Evolutionary conservation across 2,888 invertebrate species (phyloP).

Genomic region (Hypena proboscidalis): DNA sequence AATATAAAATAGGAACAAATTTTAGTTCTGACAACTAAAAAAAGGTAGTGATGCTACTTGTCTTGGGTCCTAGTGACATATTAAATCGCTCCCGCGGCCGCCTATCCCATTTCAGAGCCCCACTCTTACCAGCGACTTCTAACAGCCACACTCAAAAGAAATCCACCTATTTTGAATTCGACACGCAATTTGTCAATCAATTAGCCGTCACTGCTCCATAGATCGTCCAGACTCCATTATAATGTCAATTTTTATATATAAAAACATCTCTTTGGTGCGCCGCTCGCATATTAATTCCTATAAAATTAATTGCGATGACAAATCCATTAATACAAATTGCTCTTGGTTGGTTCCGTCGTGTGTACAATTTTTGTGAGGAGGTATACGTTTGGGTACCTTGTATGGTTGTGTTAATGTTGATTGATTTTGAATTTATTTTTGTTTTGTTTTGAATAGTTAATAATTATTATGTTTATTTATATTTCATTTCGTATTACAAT

Average conservation of each 20-base stretch:
- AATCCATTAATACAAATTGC: slow-evolving; percentile 82
- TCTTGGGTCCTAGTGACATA: too few relatives aligned
- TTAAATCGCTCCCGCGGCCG: slow-evolving; percentile 13
- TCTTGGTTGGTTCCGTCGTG: slow-evolving; percentile 64
- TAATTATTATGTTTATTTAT: neutral
- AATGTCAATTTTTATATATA: slow-evolving; percentile 77
- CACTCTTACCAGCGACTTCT: slow-evolving; percentile 61
- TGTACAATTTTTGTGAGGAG: slow-evolving; percentile 15
- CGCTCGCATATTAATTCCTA: slow-evolving; percentile 83
- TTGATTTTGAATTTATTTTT: too few relatives aligned
- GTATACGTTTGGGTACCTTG: neutral
- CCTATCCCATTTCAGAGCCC: slow-evolving; percentile 48
- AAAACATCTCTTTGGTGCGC: slow-evolving; percentile 75
- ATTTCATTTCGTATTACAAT: too few relatives aligned
- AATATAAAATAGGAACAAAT: too few relatives aligned
- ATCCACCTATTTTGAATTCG: slow-evolving; percentile 84
- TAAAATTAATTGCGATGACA: slow-evolving; percentile 85
- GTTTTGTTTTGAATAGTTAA: neutral
- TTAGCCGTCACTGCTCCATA: slow-evolving; percentile 74
- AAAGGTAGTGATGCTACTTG: too few relatives aligned
- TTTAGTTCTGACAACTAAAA: too few relatives aligned
- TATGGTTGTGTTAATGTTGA: neutral
- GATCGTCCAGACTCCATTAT: slow-evolving; percentile 75
- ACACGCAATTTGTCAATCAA: slow-evolving; percentile 85
- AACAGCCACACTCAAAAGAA: slow-evolving; percentile 79